phyloP scores from a whole-genome alignment of 2,797 vertebrate genomes.

The Onychomys torridus region DNA sequence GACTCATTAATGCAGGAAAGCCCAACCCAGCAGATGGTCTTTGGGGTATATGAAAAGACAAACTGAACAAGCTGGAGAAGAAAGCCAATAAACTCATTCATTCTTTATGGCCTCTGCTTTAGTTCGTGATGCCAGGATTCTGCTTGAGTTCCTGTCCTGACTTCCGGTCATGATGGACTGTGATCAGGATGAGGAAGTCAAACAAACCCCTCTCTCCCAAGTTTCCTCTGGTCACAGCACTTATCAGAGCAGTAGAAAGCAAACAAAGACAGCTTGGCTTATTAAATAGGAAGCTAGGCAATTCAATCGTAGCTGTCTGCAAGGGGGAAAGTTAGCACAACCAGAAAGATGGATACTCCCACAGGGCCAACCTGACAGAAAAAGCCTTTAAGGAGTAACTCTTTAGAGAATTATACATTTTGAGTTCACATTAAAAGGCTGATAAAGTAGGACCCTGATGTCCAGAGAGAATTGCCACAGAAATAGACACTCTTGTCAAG shows the following conservation, averaged over 20 bases:
- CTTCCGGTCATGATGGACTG: background rate
- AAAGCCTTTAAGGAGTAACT: background rate
- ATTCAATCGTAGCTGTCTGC: background rate
- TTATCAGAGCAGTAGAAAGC: background rate
- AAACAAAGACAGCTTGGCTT: background rate
- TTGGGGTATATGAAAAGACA: too few species aligned
- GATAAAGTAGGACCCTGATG: background rate
- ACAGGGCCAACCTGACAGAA: too few species aligned
- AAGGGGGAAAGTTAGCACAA: background rate
- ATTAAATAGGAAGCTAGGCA: background rate
- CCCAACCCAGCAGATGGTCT: background rate
- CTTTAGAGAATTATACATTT: background rate
- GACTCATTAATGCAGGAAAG: background rate
- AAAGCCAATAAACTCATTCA: background rate
- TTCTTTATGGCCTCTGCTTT: background rate
- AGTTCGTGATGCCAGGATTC: background rate
- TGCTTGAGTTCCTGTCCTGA: background rate
- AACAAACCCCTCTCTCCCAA: background rate
- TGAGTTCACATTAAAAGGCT: background rate
- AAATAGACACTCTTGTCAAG: background rate
- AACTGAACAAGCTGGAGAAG: background rate
- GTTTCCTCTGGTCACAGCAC: background rate
- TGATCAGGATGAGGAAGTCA: background rate
- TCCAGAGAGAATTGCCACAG: background rate
- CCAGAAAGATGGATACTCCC: too few species aligned